Conservation (phyloP, 2,888 invertebrate species). For the Chromoteleia sp. region DNA sequence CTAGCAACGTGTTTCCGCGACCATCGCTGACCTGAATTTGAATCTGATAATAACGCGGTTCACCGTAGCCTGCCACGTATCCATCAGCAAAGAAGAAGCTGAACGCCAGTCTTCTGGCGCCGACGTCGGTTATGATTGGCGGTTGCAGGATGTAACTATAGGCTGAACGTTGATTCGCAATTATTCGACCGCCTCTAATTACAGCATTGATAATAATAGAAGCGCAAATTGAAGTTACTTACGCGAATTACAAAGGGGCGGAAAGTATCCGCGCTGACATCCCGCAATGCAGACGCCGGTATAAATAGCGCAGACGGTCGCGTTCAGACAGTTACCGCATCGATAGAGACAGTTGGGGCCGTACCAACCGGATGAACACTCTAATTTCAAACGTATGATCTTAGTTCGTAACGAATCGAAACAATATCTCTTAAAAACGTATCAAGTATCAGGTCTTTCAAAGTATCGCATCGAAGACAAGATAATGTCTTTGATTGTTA, state of each 20-base stretch:
- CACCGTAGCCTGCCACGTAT: constrained; percentile 59
- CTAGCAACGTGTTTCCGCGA: neutral
- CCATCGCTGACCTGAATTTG: constrained; percentile 60
- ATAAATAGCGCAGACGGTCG: constrained; percentile 61
- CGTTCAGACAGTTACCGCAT: constrained; percentile 65
- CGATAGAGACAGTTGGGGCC: constrained; percentile 66
- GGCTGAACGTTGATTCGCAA: constrained; percentile 57
- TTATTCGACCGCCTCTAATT: constrained; percentile 42
- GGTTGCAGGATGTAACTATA: constrained; percentile 68
- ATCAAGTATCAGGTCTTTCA: no score
- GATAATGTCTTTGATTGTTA: no score
- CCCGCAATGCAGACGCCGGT: constrained; percentile 69
- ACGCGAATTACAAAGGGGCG: constrained; percentile 70
- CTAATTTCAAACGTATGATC: constrained; percentile 32
- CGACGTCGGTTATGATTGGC: constrained; percentile 66
- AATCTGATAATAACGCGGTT: constrained; percentile 70
- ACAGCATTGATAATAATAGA: constrained; percentile 39
- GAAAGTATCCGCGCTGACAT: constrained; percentile 67
- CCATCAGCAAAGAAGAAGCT: constrained; percentile 41
- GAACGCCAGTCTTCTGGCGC: constrained; percentile 56
- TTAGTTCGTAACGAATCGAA: no score
- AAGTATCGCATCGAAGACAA: no score
- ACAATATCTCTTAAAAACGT: no score
- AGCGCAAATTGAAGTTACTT: constrained; percentile 50
- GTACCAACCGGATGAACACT: constrained; percentile 66